Evolutionary conservation across 2,113 vertebrate species (phyloP), one percentile per base, ranked within the genome.

Genomic region (Noturus placidus): DNA sequence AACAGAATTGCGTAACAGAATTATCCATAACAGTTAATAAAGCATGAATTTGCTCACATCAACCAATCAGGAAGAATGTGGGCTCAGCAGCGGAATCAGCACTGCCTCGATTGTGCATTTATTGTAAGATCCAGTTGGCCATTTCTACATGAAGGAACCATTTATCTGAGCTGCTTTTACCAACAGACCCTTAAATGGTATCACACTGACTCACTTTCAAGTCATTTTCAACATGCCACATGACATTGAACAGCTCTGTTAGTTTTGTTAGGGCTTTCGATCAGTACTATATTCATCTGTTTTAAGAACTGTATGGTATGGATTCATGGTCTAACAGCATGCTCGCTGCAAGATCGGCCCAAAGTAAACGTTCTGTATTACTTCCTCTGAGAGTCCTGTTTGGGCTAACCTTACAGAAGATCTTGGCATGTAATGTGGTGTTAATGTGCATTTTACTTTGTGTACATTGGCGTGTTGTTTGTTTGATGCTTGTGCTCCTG

Each of bases 121-220:
- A 85, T 25, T 33, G 65, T 79, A 79, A 83, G 87, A 42, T 80
- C 17, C 76, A 88, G 13, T 65, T n/a, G n/a, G 11, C 3, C 20
- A 22, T 91, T 87, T 76, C 82, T 42, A 83, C 54, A 88, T 81
- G 84, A 81, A 86, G 63, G 86, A 84, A 78, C 82, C 69, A 88
- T 83, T 88, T 79, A 57, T 88, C 77, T 88, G 35, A 78, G 15
- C 79, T 67, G 57, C 79, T 90, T 91, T 92, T 90, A 84, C 86
- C 86, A 91, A 88, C 77, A 61, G 74, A 87, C 50, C 4, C 80
- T 79, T 74, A 52, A 46, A 27, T 65, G 20, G 54, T 74, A 77
- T 33, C 80, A 50, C 67, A 46, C 46, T 42, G n/a, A 61, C 11
- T 88, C 70, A 42, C 6, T 56, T 50, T 63, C 15, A 70, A 38